Conservation (phyloP, 2,797 vertebrate genomes). For the Avahi laniger region DNA sequence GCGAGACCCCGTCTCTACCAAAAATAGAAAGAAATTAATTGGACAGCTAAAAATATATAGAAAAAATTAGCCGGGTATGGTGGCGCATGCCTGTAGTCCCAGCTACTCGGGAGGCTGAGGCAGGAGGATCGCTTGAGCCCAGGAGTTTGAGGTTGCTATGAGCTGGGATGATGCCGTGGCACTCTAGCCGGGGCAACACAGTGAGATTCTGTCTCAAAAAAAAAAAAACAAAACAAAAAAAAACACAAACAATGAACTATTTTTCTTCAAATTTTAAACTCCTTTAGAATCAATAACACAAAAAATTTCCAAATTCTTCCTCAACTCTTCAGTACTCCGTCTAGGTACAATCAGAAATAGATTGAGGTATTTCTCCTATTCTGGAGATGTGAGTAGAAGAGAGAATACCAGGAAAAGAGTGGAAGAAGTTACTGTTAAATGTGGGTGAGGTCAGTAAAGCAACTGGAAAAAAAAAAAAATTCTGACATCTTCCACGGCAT, state of each 20-base stretch:
- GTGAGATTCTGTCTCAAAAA: too few relatives aligned
- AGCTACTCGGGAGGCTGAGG: too few relatives aligned
- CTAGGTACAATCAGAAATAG: not conserved
- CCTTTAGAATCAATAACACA: not conserved
- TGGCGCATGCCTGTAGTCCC: too few relatives aligned
- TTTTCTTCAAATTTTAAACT: not conserved
- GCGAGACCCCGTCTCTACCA: too few relatives aligned
- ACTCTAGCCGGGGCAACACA: too few relatives aligned
- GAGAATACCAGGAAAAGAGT: not conserved
- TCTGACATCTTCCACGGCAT: rapidly evolving
- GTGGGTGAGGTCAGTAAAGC: not conserved
- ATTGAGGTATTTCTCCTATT: not conserved
- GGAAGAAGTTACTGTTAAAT: not conserved
- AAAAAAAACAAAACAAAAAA: too few relatives aligned
- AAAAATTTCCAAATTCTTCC: not conserved
- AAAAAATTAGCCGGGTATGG: too few relatives aligned
- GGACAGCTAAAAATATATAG: too few relatives aligned
- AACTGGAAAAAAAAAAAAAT: not conserved
- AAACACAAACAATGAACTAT: not conserved
- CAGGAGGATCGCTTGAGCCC: too few relatives aligned
- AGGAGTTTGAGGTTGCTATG: too few relatives aligned
- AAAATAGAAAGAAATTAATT: too few relatives aligned
- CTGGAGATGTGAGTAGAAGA: not conserved
- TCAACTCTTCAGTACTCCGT: not conserved
- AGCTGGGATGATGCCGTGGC: too few relatives aligned